Base-by-base conservation (phyloP, 2,797 vertebrate species). In the Toxotes lorentzi region DNA sequence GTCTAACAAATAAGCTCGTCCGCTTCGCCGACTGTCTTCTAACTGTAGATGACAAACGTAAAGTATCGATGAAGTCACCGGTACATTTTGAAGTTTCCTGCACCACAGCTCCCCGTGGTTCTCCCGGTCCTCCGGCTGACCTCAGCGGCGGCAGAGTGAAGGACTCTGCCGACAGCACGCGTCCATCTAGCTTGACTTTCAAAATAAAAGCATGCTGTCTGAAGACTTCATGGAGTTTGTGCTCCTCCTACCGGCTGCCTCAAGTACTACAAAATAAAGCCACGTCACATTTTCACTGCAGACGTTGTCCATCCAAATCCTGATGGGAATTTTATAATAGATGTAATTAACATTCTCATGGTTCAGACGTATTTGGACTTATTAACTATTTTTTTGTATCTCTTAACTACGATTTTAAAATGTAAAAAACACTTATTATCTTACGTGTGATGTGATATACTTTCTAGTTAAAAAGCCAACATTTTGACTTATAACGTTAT, bases 131-230 rank as follows among this genome's bases (percentile, higher is more conserved):
- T 67, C 70, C 30, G 4, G 2, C 24, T 92, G 90, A 94, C 88
- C 91, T 91, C 90, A 7, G 70, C 54, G 27, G 60, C 60, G 5
- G 73, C 68, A n/a, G 10, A 45, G 35, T 87, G 86, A 92, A 92
- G 89, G 90, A 86, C 90, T 87, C 45, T 1, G n/a, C 32, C 11
- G 9, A 47, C 56, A 3, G 17, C 40, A 27, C 60, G 43, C 16
- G n/a, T 35, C 10, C 24, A 9, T 27, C 66, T 1, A 63, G 43
- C n/a, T 13, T 23, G 24, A 50, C 50, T 73, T 89, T 88, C 90
- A 91, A 73, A 92, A 86, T 91, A 93, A 93, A 86, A 86, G 85
- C 68, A 58, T 0, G 14, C 0, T 3, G 0, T 0, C 10, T 1
- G n/a, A n/a, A n/a, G n/a, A n/a, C n/a, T n/a, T n/a, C 3, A 1